A percentile compares a stretch with the other conserved stretches of the same genome.
Conservation (phyloP, 2,888 invertebrate species). For the Ditula angustiorana region DNA sequence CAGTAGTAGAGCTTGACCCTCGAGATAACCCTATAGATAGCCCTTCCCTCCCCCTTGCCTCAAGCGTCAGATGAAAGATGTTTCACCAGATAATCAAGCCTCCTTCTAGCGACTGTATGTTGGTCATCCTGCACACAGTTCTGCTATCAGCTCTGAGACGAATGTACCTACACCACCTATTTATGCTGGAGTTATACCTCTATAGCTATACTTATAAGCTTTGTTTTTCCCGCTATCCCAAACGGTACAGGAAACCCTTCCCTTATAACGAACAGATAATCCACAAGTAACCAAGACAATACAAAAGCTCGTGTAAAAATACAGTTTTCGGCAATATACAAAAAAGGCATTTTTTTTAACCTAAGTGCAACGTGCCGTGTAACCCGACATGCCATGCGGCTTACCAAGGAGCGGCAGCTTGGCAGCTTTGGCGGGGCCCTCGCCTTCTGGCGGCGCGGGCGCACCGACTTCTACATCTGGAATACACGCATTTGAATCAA, state of each 20-base stretch:
- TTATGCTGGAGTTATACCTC: no score
- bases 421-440: constrained; percentile 16
- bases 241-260: no score
- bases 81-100: no score
- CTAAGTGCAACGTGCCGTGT: constrained; percentile 22
- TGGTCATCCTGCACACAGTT: no score
- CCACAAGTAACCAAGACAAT: neutral
- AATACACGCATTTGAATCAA: constrained; percentile 26
- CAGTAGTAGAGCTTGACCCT: no score
- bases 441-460: constrained; percentile 7
- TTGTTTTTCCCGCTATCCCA: neutral
- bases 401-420: constrained; percentile 36
- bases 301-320: neutral
- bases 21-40: no score
- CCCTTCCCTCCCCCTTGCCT: no score
- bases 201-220: no score
- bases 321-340: neutral
- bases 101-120: no score
- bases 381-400: constrained; percentile 34
- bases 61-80: no score
- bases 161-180: no score
- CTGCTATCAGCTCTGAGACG: no score
- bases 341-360: neutral
- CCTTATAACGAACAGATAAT: neutral
- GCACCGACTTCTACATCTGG: constrained; percentile 38